These are phyloP conservation scores for Palythoa caribaeorum DNA, from an alignment of 92 coral and sea anemone species.

Conservation along the genomic window DNA sequence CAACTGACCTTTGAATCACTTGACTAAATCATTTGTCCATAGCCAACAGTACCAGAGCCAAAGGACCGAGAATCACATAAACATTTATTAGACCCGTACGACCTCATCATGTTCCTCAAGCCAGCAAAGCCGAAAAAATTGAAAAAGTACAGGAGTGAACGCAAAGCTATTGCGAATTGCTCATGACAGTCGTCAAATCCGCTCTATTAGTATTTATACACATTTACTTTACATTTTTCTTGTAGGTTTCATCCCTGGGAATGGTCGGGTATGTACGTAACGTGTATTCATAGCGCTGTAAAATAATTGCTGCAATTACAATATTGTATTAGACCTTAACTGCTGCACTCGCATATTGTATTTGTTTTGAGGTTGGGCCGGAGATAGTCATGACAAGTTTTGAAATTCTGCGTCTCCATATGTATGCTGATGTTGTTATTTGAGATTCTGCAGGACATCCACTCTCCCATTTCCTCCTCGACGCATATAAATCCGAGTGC, in stretches of 20 bases:
- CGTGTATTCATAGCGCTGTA: neutral
- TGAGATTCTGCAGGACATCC: neutral
- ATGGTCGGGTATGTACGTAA: neutral
- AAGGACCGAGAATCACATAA: slow-evolving; percentile 17
- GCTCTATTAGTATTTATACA: slow-evolving; percentile 13
- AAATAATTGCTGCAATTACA: too few relatives aligned
- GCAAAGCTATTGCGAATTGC: neutral
- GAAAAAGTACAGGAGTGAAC: neutral
- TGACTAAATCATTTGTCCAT: slow-evolving; percentile 9
- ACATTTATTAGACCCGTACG: slow-evolving; percentile 9
- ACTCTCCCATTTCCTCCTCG: neutral
- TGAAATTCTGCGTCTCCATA: neutral
- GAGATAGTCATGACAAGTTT: neutral
- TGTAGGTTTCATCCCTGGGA: neutral
- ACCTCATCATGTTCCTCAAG: slow-evolving; percentile 21
- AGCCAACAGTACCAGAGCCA: slow-evolving; percentile 5
- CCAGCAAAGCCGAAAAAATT: neutral
- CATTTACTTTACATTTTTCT: neutral
- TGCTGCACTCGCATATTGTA: slow-evolving; percentile 2
- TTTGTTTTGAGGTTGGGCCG: slow-evolving; percentile 11
- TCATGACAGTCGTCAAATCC: neutral
- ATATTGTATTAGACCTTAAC: neutral
- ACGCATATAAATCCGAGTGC: neutral
- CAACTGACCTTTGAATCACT: slow-evolving; percentile 19
- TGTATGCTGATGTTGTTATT: neutral